Evolutionary conservation across 2,888 invertebrate species (phyloP).

Genomic region (Hypomecis atomaria): DNA sequence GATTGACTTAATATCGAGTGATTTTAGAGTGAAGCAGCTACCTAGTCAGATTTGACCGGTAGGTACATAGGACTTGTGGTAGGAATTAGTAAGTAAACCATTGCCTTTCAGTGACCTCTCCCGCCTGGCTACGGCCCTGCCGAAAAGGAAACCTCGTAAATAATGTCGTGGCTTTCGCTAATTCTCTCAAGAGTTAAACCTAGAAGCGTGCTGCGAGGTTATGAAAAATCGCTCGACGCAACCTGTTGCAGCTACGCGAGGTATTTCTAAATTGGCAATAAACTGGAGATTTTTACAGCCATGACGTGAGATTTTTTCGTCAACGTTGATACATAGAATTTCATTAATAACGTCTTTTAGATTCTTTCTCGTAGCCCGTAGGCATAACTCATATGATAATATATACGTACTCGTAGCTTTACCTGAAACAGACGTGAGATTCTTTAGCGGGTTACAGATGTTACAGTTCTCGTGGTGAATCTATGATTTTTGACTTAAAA

Average conservation of each 20-base stretch:
- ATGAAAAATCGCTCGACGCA: conserved; percentile 55
- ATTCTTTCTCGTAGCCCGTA: conserved; percentile 5
- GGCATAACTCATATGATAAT: not conserved
- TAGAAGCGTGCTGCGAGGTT: conserved; percentile 54
- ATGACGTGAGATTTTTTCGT: conserved; percentile 10
- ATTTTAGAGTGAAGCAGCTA: no score
- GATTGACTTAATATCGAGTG: no score
- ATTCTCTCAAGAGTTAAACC: conserved; percentile 69
- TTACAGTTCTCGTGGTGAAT: no score
- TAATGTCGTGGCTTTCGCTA: conserved; percentile 72
- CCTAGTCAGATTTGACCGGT: no score
- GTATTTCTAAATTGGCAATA: conserved; percentile 31
- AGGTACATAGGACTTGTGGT: no score
- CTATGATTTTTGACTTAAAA: no score
- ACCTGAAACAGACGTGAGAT: not conserved
- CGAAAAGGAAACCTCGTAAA: conserved; percentile 65
- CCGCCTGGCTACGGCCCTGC: no score
- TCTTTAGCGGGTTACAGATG: no score
- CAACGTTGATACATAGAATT: conserved; percentile 12
- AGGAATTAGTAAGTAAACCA: no score
- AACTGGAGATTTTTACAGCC: conserved; percentile 15
- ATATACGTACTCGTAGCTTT: not conserved
- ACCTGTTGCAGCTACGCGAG: conserved; percentile 48
- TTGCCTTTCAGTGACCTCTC: no score
- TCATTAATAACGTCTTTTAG: conserved; percentile 5